Percentiles rank a stretch among this genome's conserved stretches.
These are phyloP conservation scores for Rhabdomys pumilio DNA, from an alignment of 2,797 vertebrate species.

Conservation along the genomic window DNA sequence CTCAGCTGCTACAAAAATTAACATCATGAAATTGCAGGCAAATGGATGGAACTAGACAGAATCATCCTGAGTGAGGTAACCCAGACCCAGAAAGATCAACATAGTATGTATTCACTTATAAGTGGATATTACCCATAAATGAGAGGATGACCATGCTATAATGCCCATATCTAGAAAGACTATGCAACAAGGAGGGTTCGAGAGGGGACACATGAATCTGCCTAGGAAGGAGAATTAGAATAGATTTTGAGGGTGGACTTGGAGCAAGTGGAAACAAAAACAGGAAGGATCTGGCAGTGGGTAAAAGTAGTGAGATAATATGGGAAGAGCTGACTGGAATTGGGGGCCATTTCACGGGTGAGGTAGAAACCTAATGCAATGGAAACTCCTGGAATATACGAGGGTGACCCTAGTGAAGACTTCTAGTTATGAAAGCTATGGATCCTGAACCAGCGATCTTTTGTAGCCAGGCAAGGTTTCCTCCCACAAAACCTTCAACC, in stretches of 20 bases:
- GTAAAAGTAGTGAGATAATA: background rate
- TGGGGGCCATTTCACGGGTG: background rate
- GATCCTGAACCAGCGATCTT: background rate
- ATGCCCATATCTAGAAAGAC: background rate
- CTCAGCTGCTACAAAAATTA: background rate
- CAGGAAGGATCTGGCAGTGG: background rate
- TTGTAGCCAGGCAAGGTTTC: background rate
- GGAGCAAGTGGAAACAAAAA: background rate
- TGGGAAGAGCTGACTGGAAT: background rate
- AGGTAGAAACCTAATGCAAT: background rate
- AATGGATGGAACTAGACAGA: background rate
- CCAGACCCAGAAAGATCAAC: background rate
- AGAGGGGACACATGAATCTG: background rate
- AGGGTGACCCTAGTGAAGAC: background rate
- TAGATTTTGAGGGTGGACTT: background rate
- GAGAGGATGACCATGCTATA: background rate
- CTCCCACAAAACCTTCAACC: background rate
- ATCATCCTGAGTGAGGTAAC: background rate
- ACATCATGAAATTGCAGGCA: background rate
- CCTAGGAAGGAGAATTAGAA: background rate
- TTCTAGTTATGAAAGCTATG: background rate
- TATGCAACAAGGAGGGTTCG: background rate
- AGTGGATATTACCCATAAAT: background rate
- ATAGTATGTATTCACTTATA: background rate
- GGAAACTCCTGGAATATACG: background rate